Conservation (phyloP, 1,140 invertebrate genomes). For the Pemphigus obesinymphae region DNA sequence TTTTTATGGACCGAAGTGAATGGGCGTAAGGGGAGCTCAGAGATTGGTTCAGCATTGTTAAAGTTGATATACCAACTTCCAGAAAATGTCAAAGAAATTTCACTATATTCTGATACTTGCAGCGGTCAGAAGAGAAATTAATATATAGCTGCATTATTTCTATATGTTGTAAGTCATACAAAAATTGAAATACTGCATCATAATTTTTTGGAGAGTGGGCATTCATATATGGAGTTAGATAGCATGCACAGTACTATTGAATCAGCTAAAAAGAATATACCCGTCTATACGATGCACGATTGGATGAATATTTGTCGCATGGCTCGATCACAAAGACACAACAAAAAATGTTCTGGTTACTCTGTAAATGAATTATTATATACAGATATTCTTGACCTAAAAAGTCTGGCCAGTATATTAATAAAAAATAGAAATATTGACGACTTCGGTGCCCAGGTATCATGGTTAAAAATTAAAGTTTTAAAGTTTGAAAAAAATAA, state of each 20-base stretch:
- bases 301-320: background rate
- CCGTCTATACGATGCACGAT: background rate
- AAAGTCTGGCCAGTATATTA: background rate
- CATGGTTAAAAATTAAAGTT: constrained; percentile 3
- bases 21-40: constrained; percentile 44
- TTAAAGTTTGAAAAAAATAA: background rate
- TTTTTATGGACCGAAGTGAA: constrained; percentile 46
- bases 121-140: constrained; percentile 51
- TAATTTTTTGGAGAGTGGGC: constrained; percentile 6
- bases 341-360: constrained; percentile 6
- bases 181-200: background rate
- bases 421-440: background rate
- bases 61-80: constrained; percentile 43
- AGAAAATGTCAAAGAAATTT: constrained; percentile 43
- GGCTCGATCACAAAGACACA: background rate
- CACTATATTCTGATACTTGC: constrained; percentile 49
- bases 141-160: constrained; percentile 36
- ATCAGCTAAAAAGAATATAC: constrained; percentile 18
- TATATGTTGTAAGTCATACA: constrained; percentile 16
- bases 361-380: background rate
- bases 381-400: background rate
- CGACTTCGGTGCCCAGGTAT: background rate
- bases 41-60: constrained; percentile 44
- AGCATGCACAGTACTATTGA: constrained; percentile 42
- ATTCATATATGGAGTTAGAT: constrained; percentile 45